phyloP scores from a whole-genome alignment of 2,888 invertebrate species.

The Cephus rjabovi region DNA sequence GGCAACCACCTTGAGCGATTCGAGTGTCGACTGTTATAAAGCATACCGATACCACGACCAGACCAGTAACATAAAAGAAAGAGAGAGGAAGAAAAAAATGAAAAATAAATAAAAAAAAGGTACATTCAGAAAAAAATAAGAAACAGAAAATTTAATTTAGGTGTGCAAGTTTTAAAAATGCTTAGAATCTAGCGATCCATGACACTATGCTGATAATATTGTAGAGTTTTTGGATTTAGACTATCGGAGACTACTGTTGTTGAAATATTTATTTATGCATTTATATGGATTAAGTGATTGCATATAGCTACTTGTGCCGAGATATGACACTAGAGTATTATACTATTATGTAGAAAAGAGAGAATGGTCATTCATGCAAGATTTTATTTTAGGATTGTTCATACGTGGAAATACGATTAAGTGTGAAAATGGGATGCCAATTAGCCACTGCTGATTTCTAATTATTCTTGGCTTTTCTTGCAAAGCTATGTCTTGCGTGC shows the following conservation, averaged over 20 bases:
- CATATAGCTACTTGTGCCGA: background rate
- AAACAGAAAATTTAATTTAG: background rate
- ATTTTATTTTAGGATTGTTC: background rate
- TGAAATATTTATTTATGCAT: background rate
- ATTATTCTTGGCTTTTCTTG: background rate
- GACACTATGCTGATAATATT: background rate
- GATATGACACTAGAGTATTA: background rate
- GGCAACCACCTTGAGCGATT: constrained; percentile 48
- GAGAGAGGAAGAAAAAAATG: background rate
- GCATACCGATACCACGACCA: constrained; percentile 24
- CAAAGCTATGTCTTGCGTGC: constrained; percentile 21
- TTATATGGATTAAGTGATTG: background rate
- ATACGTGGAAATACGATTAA: background rate
- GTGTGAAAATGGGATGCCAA: background rate
- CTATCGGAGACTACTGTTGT: background rate
- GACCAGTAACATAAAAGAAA: constrained; percentile 27
- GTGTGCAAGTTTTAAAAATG: background rate
- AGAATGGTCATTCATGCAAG: background rate
- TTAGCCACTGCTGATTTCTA: background rate
- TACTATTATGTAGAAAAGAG: background rate
- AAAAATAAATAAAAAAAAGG: constrained; percentile 18
- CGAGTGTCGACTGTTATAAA: constrained; percentile 47
- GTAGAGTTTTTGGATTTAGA: background rate
- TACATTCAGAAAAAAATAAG: constrained; percentile 23
- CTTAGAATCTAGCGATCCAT: background rate